Conservation (phyloP, 2,888 invertebrate species). For the Thumatha senex region DNA sequence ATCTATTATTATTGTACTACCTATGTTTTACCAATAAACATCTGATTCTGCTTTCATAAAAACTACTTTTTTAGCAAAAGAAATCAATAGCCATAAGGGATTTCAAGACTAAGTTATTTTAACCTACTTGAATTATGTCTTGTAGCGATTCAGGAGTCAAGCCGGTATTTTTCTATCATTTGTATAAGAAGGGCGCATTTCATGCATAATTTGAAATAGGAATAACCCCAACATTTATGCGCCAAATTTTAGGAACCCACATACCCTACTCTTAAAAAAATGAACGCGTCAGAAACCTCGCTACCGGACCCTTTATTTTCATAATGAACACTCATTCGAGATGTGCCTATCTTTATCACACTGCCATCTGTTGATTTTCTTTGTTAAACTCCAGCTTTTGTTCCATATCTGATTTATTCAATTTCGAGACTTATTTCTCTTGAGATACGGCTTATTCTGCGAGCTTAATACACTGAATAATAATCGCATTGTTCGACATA, state of each 20-base stretch:
- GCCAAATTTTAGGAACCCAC: slow-evolving; percentile 18
- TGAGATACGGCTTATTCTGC: slow-evolving; percentile 50
- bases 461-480: slow-evolving; percentile 48
- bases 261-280: slow-evolving; percentile 40
- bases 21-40: too few species aligned
- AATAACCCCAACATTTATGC: slow-evolving; percentile 22
- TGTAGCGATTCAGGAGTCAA: background rate
- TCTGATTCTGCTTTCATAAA: too few species aligned
- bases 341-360: slow-evolving; percentile 57
- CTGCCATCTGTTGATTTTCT: slow-evolving; percentile 74
- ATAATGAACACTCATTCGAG: slow-evolving; percentile 59
- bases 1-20: too few species aligned
- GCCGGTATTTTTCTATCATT: slow-evolving; percentile 14
- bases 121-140: too few species aligned
- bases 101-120: too few species aligned
- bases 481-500: slow-evolving; percentile 56
- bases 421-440: slow-evolving; percentile 48
- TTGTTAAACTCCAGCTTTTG: slow-evolving; percentile 58
- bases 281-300: slow-evolving; percentile 30
- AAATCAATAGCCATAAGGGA: too few species aligned
- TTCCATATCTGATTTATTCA: slow-evolving; percentile 36
- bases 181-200: background rate
- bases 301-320: slow-evolving; percentile 58
- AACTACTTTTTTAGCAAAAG: too few species aligned
- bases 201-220: too few species aligned